These are phyloP conservation scores for Rhabdornis inornatus DNA, from an alignment of 2,113 vertebrate genomes.

Conservation along the genomic window DNA sequence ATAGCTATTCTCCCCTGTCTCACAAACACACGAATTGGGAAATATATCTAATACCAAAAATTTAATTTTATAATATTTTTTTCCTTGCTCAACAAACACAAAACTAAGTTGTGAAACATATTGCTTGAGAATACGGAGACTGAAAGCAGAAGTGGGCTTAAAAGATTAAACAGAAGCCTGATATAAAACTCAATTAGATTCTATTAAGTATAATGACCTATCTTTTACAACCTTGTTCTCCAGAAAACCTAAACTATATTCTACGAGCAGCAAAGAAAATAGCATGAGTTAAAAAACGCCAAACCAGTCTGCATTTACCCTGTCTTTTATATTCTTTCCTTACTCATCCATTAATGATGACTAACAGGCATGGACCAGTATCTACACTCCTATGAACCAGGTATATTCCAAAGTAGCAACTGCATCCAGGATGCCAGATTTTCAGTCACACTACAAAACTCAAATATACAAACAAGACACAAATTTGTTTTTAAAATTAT, in stretches of 20 bases:
- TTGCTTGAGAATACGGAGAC: background rate
- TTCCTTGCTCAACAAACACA: background rate
- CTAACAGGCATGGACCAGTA: background rate
- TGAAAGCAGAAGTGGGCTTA: background rate
- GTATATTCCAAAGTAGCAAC: background rate
- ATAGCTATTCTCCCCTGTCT: background rate
- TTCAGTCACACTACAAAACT: background rate
- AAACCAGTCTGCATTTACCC: background rate
- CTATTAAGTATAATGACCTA: background rate
- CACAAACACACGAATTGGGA: background rate
- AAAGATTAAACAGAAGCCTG: background rate
- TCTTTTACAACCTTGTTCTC: background rate
- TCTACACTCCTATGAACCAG: accelerated
- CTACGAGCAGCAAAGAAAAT: background rate
- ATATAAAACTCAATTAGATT: background rate
- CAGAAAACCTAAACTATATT: background rate
- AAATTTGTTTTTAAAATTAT: background rate
- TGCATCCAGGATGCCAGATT: background rate
- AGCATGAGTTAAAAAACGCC: background rate
- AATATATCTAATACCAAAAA: background rate
- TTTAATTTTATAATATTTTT: background rate
- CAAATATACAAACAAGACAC: background rate
- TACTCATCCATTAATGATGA: background rate
- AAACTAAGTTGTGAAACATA: background rate
- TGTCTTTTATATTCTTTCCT: background rate